A percentile compares a stretch with the other conserved stretches of the same genome.
These are phyloP conservation scores for Trichopoda pennipes DNA, from an alignment of 2,888 invertebrate genomes.

Conservation along the genomic window DNA sequence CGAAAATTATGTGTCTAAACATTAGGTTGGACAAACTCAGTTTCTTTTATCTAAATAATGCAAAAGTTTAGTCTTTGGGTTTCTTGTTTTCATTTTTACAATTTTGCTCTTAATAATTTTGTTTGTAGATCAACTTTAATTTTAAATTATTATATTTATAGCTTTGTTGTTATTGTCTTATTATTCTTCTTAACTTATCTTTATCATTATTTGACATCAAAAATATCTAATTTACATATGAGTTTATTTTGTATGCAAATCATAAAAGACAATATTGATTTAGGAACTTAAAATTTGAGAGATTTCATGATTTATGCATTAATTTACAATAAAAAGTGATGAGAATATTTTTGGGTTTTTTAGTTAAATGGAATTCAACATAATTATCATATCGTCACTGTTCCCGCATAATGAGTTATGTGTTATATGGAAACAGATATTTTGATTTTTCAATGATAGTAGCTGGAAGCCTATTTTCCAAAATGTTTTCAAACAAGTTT, in stretches of 20 bases:
- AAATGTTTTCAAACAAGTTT: too few species aligned
- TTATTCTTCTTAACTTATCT: not conserved
- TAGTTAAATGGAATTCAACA: not conserved
- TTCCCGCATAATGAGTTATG: too few species aligned
- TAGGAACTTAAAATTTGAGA: slow-evolving; percentile 34
- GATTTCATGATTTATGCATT: slow-evolving; percentile 37
- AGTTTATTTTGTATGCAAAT: slow-evolving; percentile 38
- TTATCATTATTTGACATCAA: slow-evolving; percentile 63
- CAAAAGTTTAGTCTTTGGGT: not conserved
- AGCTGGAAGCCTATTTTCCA: too few species aligned
- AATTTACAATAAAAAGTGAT: slow-evolving; percentile 9
- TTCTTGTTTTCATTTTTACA: not conserved
- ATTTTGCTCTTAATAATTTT: not conserved
- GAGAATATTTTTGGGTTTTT: slow-evolving; percentile 9
- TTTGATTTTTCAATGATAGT: too few species aligned
- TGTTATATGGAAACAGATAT: too few species aligned
- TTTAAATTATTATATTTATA: slow-evolving; percentile 46
- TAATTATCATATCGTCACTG: not conserved
- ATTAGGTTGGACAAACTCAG: too few species aligned
- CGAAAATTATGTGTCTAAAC: too few species aligned
- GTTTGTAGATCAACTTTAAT: not conserved
- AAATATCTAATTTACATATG: slow-evolving; percentile 67
- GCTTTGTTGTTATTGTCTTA: slow-evolving; percentile 10
- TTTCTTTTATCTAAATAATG: slow-evolving; percentile 1
- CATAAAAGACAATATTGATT: slow-evolving; percentile 59